These are phyloP conservation scores for Drosophila santomea DNA, from an alignment of 1,140 invertebrate species.

Conservation along the genomic window DNA sequence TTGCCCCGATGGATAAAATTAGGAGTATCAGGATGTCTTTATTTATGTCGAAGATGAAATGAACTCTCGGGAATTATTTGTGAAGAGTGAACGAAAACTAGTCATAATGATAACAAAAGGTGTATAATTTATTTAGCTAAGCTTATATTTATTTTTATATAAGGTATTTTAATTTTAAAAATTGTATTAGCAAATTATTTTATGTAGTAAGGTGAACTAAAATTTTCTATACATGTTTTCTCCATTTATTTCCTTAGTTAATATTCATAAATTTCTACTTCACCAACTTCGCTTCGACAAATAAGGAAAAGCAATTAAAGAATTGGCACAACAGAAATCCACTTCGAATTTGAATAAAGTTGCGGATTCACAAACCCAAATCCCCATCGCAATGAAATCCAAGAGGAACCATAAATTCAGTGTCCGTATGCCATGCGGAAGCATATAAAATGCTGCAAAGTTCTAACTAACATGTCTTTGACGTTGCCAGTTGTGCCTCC, in stretches of 20 bases:
- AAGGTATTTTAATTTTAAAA: neutral
- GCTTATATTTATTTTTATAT: neutral
- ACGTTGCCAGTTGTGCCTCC: slow-evolving; percentile 45
- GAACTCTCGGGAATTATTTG: neutral
- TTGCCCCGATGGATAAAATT: slow-evolving; percentile 7
- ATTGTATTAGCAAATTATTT: neutral
- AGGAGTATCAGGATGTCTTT: neutral
- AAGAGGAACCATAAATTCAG: slow-evolving; percentile 42
- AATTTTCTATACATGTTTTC: neutral
- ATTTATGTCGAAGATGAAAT: slow-evolving; percentile 5
- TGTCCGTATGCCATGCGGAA: slow-evolving; percentile 3
- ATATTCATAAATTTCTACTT: neutral
- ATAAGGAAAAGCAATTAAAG: slow-evolving; percentile 6
- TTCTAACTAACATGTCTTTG: slow-evolving; percentile 71
- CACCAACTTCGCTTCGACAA: neutral
- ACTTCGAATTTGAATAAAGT: slow-evolving; percentile 25
- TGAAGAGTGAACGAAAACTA: neutral
- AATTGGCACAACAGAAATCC: neutral
- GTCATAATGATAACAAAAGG: neutral
- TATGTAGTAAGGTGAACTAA: neutral
- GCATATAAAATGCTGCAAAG: slow-evolving; percentile 51
- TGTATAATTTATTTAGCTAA: too few relatives aligned
- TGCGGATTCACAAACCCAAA: slow-evolving; percentile 9
- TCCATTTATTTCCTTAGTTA: neutral
- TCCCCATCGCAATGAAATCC: slow-evolving; percentile 20